Conservation (phyloP, 2,888 invertebrate species). For the Dynastes tityus region DNA sequence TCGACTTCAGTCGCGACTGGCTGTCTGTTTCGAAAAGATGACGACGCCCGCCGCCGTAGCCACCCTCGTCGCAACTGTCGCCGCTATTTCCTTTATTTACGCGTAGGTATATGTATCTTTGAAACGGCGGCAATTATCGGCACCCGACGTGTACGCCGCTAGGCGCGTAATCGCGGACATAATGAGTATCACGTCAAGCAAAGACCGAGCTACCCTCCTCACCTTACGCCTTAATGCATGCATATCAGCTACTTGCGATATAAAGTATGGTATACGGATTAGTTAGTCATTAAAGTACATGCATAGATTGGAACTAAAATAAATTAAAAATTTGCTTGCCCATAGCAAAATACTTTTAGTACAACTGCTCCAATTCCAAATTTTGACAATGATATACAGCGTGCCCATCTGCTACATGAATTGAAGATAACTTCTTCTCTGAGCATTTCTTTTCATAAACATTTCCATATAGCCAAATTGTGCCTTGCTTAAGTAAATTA, state of each 20-base stretch:
- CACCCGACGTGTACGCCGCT: constrained; percentile 4
- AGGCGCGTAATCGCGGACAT: constrained; percentile 7
- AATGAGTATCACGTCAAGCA: not conserved
- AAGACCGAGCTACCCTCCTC: not conserved
- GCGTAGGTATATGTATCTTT: not conserved
- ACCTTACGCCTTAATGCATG: not conserved
- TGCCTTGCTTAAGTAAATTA: too few relatives aligned
- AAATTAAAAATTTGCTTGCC: too few relatives aligned
- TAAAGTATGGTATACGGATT: too few relatives aligned
- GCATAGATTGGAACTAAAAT: too few relatives aligned
- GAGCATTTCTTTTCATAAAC: too few relatives aligned
- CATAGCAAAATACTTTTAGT: too few relatives aligned
- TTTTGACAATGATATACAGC: too few relatives aligned
- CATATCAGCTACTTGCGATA: not conserved
- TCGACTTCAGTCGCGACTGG: constrained; percentile 29
- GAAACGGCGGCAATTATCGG: constrained; percentile 1
- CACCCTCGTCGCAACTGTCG: not conserved
- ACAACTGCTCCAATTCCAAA: too few relatives aligned
- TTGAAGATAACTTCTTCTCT: too few relatives aligned
- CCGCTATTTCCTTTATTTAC: constrained; percentile 1
- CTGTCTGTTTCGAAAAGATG: constrained; percentile 6
- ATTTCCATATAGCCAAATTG: too few relatives aligned
- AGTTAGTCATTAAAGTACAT: too few relatives aligned
- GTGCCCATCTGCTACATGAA: too few relatives aligned
- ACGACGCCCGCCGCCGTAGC: not conserved